Percentiles rank a stretch among this genome's conserved stretches.
Evolutionary conservation across 2,797 vertebrate genomes (phyloP).

Genomic region (Pangasius mekongensis): DNA sequence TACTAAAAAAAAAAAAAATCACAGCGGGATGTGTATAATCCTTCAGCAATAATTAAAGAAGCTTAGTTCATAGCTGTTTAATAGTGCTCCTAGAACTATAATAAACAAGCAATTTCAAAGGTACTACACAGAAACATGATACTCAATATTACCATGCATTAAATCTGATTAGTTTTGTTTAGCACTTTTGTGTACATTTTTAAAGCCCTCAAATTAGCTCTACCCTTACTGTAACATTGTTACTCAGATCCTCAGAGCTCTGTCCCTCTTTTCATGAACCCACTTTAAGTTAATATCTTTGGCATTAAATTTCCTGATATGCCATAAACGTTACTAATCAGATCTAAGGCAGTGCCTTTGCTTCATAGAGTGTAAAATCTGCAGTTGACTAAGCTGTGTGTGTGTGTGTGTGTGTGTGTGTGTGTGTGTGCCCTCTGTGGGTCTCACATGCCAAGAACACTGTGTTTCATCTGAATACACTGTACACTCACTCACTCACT

Average conservation of each 20-base stretch:
- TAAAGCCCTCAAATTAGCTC: neutral
- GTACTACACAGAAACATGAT: neutral
- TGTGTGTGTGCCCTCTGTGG: neutral
- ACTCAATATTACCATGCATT: neutral
- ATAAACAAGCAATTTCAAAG: slow-evolving; percentile 28
- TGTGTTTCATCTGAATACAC: slow-evolving; percentile 52
- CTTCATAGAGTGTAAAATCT: neutral
- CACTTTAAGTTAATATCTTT: neutral
- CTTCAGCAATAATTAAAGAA: slow-evolving; percentile 27
- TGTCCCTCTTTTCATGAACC: neutral
- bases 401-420: neutral
- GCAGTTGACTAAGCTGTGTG: neutral
- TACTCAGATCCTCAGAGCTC: slow-evolving; percentile 18
- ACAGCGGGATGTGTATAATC: slow-evolving; percentile 23
- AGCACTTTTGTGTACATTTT: neutral
- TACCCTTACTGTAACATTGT: neutral
- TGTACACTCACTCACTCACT: neutral
- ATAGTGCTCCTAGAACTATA: slow-evolving; percentile 17
- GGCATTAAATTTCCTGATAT: neutral
- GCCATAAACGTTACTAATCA: neutral
- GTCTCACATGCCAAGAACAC: neutral
- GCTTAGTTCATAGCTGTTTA: slow-evolving; percentile 18
- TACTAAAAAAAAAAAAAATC: slow-evolving; percentile 34
- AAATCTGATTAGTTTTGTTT: neutral
- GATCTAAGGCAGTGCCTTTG: neutral